phyloP scores from a whole-genome alignment of 1,140 invertebrate species.

The Tribolium castaneum region DNA sequence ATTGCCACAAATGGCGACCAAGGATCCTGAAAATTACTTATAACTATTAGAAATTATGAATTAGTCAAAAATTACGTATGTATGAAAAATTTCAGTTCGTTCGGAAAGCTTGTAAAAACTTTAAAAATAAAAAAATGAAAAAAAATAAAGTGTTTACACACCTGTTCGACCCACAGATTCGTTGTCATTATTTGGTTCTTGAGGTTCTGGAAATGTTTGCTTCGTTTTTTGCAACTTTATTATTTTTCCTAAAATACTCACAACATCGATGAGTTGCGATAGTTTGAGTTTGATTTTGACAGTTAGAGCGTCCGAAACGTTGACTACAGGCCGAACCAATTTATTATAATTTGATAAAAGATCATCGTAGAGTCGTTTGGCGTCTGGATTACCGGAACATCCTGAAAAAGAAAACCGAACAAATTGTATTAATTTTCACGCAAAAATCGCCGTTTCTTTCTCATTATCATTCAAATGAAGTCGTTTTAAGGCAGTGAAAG shows the following conservation, averaged over 20 bases:
- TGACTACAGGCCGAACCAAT: slow-evolving; percentile 90
- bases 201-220: slow-evolving; percentile 74
- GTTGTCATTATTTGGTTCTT: slow-evolving; percentile 97
- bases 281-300: slow-evolving; percentile 95
- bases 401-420: slow-evolving; percentile 65
- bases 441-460: background rate
- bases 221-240: no score
- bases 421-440: no score
- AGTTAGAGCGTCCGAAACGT: slow-evolving; percentile 91
- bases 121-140: no score
- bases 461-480: background rate
- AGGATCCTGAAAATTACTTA: no score
- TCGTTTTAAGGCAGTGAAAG: background rate
- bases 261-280: slow-evolving; percentile 94
- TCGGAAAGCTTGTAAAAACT: no score
- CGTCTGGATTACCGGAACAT: slow-evolving; percentile 87
- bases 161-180: slow-evolving; percentile 94
- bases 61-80: no score
- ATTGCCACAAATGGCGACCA: no score
- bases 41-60: no score
- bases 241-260: slow-evolving; percentile 67
- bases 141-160: slow-evolving; percentile 47
- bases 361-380: slow-evolving; percentile 91
- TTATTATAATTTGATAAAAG: slow-evolving; percentile 95
- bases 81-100: no score